A percentile compares a stretch with the other conserved stretches of the same genome.
phyloP scores from a whole-genome alignment of 2,888 invertebrate species.

The Seira musarum region DNA sequence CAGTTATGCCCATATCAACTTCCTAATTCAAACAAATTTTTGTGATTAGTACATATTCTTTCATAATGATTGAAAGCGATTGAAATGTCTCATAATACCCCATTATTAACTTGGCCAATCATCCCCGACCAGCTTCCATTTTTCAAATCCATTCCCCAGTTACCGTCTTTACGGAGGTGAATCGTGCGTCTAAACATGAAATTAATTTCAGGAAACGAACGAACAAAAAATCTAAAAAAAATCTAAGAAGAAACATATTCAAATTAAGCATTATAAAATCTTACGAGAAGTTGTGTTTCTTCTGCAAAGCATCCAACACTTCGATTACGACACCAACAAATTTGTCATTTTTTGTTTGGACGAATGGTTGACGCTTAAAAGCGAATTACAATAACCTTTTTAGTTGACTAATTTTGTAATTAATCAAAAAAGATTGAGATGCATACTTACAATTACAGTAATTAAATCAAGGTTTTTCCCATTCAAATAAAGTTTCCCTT shows the following conservation, averaged over 20 bases:
- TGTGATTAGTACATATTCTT: too few species aligned
- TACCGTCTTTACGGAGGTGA: conserved; percentile 54
- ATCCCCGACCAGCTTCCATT: conserved; percentile 69
- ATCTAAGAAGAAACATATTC: neutral
- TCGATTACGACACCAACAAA: conserved; percentile 67
- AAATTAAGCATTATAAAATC: neutral
- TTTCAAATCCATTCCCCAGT: conserved; percentile 62
- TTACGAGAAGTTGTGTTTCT: conserved; percentile 67
- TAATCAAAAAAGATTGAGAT: neutral
- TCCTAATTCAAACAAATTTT: conserved; percentile 58
- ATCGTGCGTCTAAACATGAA: neutral
- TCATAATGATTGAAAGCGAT: too few species aligned
- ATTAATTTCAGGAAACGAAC: too few species aligned
- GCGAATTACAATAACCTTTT: neutral
- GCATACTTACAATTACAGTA: conserved; percentile 55
- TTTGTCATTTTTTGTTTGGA: conserved; percentile 39
- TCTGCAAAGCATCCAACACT: conserved; percentile 56
- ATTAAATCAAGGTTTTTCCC: conserved; percentile 53
- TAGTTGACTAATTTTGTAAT: neutral
- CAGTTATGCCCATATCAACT: conserved; percentile 65
- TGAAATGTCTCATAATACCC: too few species aligned
- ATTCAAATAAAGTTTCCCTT: conserved; percentile 33
- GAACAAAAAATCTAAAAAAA: neutral
- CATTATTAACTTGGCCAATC: conserved; percentile 62
- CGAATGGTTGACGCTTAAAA: conserved; percentile 64